Base-by-base conservation (phyloP, 2,888 invertebrate species). In the Incurvaria masculella region DNA sequence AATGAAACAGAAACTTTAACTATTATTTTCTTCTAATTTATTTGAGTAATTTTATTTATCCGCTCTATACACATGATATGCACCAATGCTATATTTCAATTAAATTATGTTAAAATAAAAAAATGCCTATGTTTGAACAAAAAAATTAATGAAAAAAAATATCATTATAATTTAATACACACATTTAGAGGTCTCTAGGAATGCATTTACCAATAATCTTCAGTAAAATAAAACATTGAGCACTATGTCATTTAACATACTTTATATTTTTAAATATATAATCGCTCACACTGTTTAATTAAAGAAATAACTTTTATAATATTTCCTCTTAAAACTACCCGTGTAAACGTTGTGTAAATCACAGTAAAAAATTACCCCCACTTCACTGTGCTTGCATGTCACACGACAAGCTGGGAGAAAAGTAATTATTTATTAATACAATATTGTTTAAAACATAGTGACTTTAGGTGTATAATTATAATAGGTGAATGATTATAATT, bases 61-160 rank as follows among this genome's bases (percentile, higher is more conserved):
- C 72, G 76, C 67, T 68, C 74, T 76, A 76, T 74, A 75, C 76
- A 78, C 78, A 75, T 78, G 78, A 78, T 78, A 78, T 78, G 78
- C 78, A 76, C 76, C 78, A 76, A 76, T 76, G 76, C 72, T 76
- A 76, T 73, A 74, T 76, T 76, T 75, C 68, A 78, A 33, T 33
- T 14, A 33, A 33, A 10, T 23, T 23, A 14, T 14, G 8, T 4
- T 33, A 4, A n/a, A 33, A 33, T 14, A n/a, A 14, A 33, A 23
- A 33, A 4, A 14, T 33, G 33, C 33, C 14, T 33, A 33, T 14
- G 33, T 33, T 3, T 4, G 14, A 14, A 74, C 64, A 73, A 75
- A 75, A 43, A 39, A 42, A 47, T 21, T 33, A 42, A 46, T 16
- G 8, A 42, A 39, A 41, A 41, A 8, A 8, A 44, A 26, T 18